These are phyloP conservation scores for Cryptus viduatorius DNA, from an alignment of 2,888 invertebrate species.

Conservation along the genomic window DNA sequence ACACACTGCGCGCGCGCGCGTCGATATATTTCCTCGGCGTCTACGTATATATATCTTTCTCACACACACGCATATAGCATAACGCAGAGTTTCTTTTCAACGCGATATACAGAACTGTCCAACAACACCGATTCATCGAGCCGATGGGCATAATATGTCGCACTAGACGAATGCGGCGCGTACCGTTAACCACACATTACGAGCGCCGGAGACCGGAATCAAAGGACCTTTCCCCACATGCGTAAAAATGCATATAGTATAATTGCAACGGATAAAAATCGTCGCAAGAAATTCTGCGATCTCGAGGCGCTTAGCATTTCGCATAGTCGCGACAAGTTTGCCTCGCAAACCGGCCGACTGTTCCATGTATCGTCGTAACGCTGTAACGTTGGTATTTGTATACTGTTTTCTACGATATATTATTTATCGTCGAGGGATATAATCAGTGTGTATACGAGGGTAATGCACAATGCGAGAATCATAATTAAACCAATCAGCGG, in stretches of 20 bases:
- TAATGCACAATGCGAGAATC: constrained; percentile 69
- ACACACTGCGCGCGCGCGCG: constrained; percentile 22
- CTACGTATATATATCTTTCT: constrained; percentile 30
- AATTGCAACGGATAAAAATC: constrained; percentile 29
- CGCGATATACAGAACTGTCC: constrained; percentile 31
- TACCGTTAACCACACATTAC: constrained; percentile 3
- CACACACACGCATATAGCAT: constrained; percentile 39
- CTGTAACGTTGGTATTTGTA: background rate
- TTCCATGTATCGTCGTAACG: background rate
- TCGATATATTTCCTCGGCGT: constrained; percentile 17
- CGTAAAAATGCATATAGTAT: constrained; percentile 41
- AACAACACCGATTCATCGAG: constrained; percentile 52
- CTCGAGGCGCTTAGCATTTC: constrained; percentile 43
- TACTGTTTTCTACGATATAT: background rate
- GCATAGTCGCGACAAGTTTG: constrained; percentile 26
- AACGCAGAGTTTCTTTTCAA: constrained; percentile 37
- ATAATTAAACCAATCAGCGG: constrained; percentile 74
- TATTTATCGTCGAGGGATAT: background rate
- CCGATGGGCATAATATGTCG: constrained; percentile 47
- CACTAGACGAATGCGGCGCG: constrained; percentile 44
- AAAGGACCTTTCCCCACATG: constrained; percentile 53
- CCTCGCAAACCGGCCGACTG: constrained; percentile 2
- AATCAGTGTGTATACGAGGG: constrained; percentile 40
- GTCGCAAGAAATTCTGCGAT: constrained; percentile 44
- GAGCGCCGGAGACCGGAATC: constrained; percentile 30